A percentile compares a stretch with the other conserved stretches of the same genome.
phyloP scores from a whole-genome alignment of 2,888 invertebrate species.

The Eledona agricola region DNA sequence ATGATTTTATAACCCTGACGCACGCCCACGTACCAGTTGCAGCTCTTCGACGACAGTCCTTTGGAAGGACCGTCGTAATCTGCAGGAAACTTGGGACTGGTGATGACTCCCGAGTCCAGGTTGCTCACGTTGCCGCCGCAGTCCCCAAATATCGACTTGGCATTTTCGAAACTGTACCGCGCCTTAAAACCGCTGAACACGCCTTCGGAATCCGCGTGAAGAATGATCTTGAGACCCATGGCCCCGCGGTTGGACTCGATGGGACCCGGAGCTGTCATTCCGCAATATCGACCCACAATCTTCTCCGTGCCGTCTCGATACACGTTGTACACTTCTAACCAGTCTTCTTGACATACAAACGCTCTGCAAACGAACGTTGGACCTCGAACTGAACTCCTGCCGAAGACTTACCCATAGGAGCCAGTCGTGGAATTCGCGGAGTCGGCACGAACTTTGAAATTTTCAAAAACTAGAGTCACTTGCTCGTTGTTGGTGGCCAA shows the following conservation, averaged over 20 bases:
- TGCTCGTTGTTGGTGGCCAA: conserved; percentile 87
- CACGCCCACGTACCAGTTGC: conserved; percentile 96
- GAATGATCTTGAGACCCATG: conserved; percentile 84
- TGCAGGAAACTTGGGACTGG: conserved; percentile 89
- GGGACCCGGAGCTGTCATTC: conserved; percentile 91
- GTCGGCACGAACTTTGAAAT: conserved; percentile 88
- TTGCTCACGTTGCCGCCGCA: conserved; percentile 92
- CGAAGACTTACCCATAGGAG: conserved; percentile 72
- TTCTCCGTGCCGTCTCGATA: conserved; percentile 84
- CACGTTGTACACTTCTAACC: conserved; percentile 92
- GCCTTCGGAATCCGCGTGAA: conserved; percentile 86
- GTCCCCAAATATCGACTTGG: conserved; percentile 89
- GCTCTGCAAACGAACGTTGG: conserved; percentile 71
- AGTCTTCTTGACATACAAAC: conserved; percentile 87
- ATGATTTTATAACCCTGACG: conserved; percentile 86
- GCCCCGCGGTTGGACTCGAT: conserved; percentile 92
- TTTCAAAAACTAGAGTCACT: conserved; percentile 89
- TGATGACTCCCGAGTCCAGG: conserved; percentile 82
- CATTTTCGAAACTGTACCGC: conserved; percentile 89
- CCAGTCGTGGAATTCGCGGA: conserved; percentile 79
- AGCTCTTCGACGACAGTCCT: conserved; percentile 85
- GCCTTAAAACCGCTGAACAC: conserved; percentile 97
- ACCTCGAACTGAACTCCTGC: background rate
- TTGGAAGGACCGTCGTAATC: conserved; percentile 87
- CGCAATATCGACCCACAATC: conserved; percentile 92